Evolutionary conservation across 2,888 invertebrate genomes (phyloP).

Genomic region (Capitulum mitella): DNA sequence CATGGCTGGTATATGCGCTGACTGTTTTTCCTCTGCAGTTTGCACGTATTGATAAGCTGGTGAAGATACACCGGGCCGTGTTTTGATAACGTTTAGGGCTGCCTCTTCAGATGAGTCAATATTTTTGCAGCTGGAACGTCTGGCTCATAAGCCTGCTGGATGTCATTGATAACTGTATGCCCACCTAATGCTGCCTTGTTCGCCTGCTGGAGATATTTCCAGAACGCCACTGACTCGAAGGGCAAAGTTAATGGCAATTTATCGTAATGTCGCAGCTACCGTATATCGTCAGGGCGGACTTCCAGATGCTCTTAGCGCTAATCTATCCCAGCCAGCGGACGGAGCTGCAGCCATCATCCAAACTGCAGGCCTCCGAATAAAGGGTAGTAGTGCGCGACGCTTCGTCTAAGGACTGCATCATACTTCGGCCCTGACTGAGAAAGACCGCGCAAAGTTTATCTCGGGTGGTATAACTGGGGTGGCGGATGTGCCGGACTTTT

Average conservation of each 20-base stretch:
- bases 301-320: neutral
- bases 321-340: constrained; percentile 8
- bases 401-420: too few relatives aligned
- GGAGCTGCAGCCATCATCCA: neutral
- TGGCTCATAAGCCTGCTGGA: neutral
- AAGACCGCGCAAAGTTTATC: too few relatives aligned
- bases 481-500: too few relatives aligned
- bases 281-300: neutral
- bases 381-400: too few relatives aligned
- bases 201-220: neutral
- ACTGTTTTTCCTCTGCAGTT: neutral
- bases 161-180: neutral
- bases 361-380: too few relatives aligned
- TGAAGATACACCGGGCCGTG: neutral
- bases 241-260: neutral
- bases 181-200: neutral
- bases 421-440: too few relatives aligned
- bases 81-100: neutral
- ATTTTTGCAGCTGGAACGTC: neutral
- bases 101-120: neutral
- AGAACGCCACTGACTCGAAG: neutral
- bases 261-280: neutral
- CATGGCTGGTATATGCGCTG: too few relatives aligned
- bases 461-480: too few relatives aligned
- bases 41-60: neutral